These are phyloP conservation scores for Dasysyrphus albostriatus DNA, from an alignment of 2,888 invertebrate species.

Conservation along the genomic window DNA sequence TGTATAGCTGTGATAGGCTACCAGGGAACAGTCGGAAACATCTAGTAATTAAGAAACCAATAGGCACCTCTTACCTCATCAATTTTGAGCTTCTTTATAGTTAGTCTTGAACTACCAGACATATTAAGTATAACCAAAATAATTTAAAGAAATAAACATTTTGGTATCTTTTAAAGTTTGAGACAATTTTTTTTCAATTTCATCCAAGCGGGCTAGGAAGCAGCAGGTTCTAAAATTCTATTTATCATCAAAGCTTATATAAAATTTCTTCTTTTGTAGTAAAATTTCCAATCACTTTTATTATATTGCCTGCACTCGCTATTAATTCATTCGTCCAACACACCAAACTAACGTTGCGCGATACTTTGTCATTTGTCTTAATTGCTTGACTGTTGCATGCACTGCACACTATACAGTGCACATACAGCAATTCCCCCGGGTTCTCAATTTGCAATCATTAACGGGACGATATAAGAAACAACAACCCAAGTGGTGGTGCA, in stretches of 20 bases:
- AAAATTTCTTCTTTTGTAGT: neutral
- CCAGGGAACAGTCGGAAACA: too few species aligned
- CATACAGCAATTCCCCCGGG: conserved; percentile 42
- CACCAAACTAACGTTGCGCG: conserved; percentile 30
- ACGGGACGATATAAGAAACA: conserved; percentile 54
- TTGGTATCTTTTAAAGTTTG: neutral
- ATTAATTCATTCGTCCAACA: conserved; percentile 33
- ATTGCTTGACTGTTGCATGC: conserved; percentile 63
- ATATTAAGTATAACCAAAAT: too few species aligned
- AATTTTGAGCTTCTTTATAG: too few species aligned
- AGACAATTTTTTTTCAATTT: neutral
- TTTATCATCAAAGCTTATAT: neutral
- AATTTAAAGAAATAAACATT: neutral
- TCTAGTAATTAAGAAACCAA: too few species aligned
- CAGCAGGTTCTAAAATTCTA: neutral
- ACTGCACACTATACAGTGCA: conserved; percentile 22
- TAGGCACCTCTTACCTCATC: too few species aligned
- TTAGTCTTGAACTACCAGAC: too few species aligned
- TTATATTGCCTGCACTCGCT: conserved; percentile 45
- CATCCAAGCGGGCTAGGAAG: neutral
- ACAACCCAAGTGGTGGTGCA: conserved; percentile 27
- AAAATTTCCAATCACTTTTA: conserved; percentile 49
- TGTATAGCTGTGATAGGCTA: too few species aligned
- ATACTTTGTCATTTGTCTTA: conserved; percentile 65
- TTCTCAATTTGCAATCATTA: conserved; percentile 61